Percentiles rank a stretch among this genome's conserved stretches.
Evolutionary conservation across 2,888 invertebrate genomes (phyloP).

Genomic region (Hemaris fuciformis): DNA sequence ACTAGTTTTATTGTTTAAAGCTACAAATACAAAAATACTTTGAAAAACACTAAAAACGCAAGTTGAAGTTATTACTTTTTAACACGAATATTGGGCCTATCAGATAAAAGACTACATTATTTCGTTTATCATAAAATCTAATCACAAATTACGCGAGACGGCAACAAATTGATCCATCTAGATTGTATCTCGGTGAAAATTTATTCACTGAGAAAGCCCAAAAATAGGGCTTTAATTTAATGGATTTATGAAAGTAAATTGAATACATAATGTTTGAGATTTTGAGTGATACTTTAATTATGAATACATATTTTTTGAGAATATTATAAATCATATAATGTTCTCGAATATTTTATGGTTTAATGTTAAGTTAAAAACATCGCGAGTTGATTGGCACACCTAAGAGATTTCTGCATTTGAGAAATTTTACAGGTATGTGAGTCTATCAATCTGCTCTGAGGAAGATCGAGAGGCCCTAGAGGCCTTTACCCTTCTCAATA

Average conservation of each 20-base stretch:
- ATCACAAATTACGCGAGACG: neutral
- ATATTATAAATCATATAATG: too few species aligned
- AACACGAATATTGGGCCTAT: neutral
- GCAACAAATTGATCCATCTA: neutral
- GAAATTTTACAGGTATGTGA: too few species aligned
- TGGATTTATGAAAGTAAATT: conserved; percentile 3
- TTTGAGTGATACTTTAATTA: neutral
- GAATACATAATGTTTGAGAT: neutral
- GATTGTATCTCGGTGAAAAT: neutral
- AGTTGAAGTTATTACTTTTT: neutral
- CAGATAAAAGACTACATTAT: neutral
- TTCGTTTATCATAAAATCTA: neutral
- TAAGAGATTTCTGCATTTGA: too few species aligned
- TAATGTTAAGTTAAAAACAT: too few species aligned
- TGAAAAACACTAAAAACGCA: too few species aligned
- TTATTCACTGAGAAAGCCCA: neutral
- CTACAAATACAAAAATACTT: too few species aligned
- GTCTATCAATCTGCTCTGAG: too few species aligned
- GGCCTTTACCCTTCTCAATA: too few species aligned
- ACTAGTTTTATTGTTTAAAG: too few species aligned
- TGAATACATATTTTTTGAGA: neutral
- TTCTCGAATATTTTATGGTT: too few species aligned
- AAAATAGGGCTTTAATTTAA: neutral
- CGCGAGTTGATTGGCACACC: too few species aligned
- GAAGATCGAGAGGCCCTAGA: too few species aligned